These are phyloP conservation scores for Philonicus albiceps DNA, from an alignment of 2,888 invertebrate species.

Conservation along the genomic window DNA sequence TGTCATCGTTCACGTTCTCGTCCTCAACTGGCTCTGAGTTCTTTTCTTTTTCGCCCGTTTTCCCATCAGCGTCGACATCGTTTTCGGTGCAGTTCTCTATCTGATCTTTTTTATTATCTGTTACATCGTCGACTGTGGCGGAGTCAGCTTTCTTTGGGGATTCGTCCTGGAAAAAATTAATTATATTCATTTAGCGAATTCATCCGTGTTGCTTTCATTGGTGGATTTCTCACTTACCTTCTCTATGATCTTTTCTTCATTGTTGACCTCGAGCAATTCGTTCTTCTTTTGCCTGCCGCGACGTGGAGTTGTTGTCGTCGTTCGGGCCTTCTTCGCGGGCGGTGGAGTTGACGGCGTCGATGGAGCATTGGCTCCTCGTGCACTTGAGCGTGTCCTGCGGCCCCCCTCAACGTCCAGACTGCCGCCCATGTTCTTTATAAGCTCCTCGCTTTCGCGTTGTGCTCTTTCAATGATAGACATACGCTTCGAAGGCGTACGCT, in stretches of 20 bases:
- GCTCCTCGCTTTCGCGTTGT: slow-evolving; percentile 61
- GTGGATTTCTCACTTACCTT: background rate
- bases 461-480: slow-evolving; percentile 61
- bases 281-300: slow-evolving; percentile 59
- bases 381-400: slow-evolving; percentile 61
- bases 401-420: slow-evolving; percentile 60
- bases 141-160: slow-evolving; percentile 16
- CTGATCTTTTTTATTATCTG: slow-evolving; percentile 31
- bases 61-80: slow-evolving; percentile 1
- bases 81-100: slow-evolving; percentile 3
- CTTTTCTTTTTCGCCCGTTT: background rate
- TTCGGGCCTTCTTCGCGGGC: slow-evolving; percentile 58
- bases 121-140: background rate
- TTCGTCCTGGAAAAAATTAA: background rate
- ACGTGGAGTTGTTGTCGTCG: slow-evolving; percentile 55
- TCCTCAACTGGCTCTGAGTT: slow-evolving; percentile 45
- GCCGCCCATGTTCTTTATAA: slow-evolving; percentile 62
- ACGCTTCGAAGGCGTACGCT: slow-evolving; percentile 61
- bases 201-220: background rate
- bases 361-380: slow-evolving; percentile 57
- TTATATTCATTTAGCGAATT: background rate
- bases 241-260: slow-evolving; percentile 49
- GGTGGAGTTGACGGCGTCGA: slow-evolving; percentile 57
- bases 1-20: slow-evolving; percentile 37
- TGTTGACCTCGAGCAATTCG: slow-evolving; percentile 50